Evolutionary conservation across 2,113 vertebrate species (phyloP).

Genomic region (Labeo catla): DNA sequence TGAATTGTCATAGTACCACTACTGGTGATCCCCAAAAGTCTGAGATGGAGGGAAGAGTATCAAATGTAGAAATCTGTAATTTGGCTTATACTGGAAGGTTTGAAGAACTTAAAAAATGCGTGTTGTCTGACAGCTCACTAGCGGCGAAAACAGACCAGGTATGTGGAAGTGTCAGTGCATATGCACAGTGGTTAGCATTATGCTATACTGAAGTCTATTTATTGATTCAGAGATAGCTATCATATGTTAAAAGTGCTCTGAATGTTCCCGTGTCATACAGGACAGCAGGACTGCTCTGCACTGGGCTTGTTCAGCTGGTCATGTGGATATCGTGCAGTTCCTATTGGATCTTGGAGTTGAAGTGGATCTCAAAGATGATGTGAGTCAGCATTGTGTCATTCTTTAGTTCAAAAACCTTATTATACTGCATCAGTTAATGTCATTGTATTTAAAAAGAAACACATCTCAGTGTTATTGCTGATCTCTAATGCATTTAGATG

Average conservation of each 20-base stretch:
- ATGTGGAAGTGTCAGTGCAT: conserved; percentile 45
- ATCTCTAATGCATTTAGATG: background rate
- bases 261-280: conserved; percentile 65
- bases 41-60: conserved; percentile 83
- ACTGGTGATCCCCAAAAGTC: background rate
- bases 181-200: background rate
- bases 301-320: conserved; percentile 96
- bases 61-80: conserved; percentile 88
- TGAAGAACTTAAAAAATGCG: conserved; percentile 80
- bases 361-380: conserved; percentile 89
- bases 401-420: background rate
- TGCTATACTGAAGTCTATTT: background rate
- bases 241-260: background rate
- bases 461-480: background rate
- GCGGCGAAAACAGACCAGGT: conserved; percentile 90
- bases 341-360: conserved; percentile 86
- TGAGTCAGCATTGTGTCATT: conserved; percentile 71
- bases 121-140: conserved; percentile 81
- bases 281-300: conserved; percentile 89
- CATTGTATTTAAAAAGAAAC: background rate
- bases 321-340: conserved; percentile 84
- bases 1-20: background rate
- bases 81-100: conserved; percentile 86
- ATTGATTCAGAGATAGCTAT: background rate
- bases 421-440: background rate